Conservation (phyloP, 2,888 invertebrate species). For the Drosophila suboccidentalis region DNA sequence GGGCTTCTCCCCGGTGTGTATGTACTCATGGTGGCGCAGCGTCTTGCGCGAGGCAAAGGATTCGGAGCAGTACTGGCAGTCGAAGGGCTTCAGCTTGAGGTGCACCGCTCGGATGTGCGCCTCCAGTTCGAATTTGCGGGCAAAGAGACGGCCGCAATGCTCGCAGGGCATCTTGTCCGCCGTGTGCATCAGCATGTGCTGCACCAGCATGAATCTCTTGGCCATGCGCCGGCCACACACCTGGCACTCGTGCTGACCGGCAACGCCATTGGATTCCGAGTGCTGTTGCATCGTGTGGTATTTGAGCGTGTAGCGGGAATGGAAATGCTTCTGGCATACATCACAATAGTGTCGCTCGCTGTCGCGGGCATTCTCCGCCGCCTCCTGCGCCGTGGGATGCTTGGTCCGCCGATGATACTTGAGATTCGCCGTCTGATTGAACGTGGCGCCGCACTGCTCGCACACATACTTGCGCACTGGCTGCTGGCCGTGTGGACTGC, state of each 20-base stretch:
- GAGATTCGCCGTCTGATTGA: conserved; percentile 83
- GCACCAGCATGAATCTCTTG: conserved; percentile 82
- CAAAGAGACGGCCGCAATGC: conserved; percentile 77
- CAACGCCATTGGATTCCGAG: conserved; percentile 54
- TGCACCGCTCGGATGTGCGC: conserved; percentile 81
- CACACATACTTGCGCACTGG: conserved; percentile 76
- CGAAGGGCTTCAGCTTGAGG: conserved; percentile 81
- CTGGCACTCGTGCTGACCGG: conserved; percentile 67
- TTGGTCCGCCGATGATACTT: conserved; percentile 82
- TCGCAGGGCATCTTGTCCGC: conserved; percentile 79
- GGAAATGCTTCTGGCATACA: conserved; percentile 78
- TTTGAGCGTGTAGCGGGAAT: conserved; percentile 80
- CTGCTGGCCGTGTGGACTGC: conserved; percentile 8
- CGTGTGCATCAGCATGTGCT: conserved; percentile 82
- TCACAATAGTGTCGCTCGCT: conserved; percentile 71
- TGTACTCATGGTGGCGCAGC: conserved; percentile 80
- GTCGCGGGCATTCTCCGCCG: conserved; percentile 57
- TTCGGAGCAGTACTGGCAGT: conserved; percentile 76
- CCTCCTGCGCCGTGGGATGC: conserved; percentile 78
- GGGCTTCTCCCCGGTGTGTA: conserved; percentile 85
- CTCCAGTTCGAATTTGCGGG: conserved; percentile 81
- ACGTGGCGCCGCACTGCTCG: conserved; percentile 83
- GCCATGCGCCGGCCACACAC: conserved; percentile 81
- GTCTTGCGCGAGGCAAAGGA: conserved; percentile 81
- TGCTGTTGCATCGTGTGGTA: conserved; percentile 81